Evolutionary conservation across 1,140 invertebrate genomes (phyloP).

Genomic region (Gryon sp.): DNA sequence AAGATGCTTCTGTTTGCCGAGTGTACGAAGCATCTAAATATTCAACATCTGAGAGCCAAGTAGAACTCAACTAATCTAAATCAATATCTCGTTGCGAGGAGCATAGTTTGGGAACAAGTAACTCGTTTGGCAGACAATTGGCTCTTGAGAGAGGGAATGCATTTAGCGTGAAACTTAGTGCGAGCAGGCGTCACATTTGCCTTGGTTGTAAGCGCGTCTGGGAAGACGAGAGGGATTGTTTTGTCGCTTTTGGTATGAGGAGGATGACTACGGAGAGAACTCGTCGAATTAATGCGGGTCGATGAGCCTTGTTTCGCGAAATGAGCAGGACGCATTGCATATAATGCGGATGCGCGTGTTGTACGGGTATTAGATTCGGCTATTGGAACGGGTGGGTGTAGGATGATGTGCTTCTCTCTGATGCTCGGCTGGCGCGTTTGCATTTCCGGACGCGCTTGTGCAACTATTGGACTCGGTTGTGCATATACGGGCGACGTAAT

Average conservation of each 20-base stretch:
- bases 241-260: too few species aligned
- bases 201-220: conserved; percentile 29
- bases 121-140: conserved; percentile 45
- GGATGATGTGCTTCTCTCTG: too few species aligned
- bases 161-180: conserved; percentile 44
- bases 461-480: conserved; percentile 36
- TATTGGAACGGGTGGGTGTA: conserved; percentile 43
- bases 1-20: neutral
- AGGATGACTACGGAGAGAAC: conserved; percentile 8
- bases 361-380: conserved; percentile 50
- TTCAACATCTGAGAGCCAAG: neutral
- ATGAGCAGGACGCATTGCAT: conserved; percentile 46
- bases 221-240: conserved; percentile 30
- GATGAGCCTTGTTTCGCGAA: conserved; percentile 66
- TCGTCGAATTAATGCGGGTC: conserved; percentile 63
- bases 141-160: conserved; percentile 12
- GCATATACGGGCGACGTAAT: conserved; percentile 72
- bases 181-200: conserved; percentile 35
- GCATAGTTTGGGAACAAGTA: conserved; percentile 5
- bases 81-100: conserved; percentile 23
- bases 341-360: conserved; percentile 57
- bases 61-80: conserved; percentile 14
- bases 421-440: conserved; percentile 32
- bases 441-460: conserved; percentile 52
- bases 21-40: conserved; percentile 1